A percentile compares a stretch with the other conserved stretches of the same genome.
These are phyloP conservation scores for Neoitamus cyanurus DNA, from an alignment of 2,888 invertebrate genomes.

Conservation along the genomic window DNA sequence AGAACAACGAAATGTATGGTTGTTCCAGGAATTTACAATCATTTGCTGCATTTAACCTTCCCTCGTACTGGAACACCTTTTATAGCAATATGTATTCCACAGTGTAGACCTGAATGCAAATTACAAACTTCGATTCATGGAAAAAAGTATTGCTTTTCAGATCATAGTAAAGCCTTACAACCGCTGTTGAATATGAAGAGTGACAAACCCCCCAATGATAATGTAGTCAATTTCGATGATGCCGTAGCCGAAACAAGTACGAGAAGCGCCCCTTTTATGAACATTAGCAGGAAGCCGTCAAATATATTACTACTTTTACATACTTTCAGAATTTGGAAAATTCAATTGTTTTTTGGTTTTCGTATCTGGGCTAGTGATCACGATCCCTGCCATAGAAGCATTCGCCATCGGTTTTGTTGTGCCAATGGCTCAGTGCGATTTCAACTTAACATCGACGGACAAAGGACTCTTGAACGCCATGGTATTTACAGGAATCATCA, in stretches of 20 bases:
- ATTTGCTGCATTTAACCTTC: too few species aligned
- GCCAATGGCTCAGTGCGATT: conserved; percentile 68
- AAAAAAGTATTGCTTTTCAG: too few species aligned
- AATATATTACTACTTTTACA: background rate
- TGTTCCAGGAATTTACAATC: too few species aligned
- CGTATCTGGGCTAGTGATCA: conserved; percentile 68
- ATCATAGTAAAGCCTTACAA: too few species aligned
- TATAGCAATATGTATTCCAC: too few species aligned
- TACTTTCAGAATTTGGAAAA: conserved; percentile 66
- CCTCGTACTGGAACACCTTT: too few species aligned
- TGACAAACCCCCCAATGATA: background rate
- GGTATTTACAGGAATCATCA: conserved; percentile 67
- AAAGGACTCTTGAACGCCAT: conserved; percentile 65
- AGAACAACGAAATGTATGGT: too few species aligned
- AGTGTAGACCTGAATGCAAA: too few species aligned
- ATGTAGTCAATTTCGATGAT: conserved; percentile 24
- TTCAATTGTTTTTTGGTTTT: conserved; percentile 68
- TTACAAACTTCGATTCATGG: too few species aligned
- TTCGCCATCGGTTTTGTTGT: conserved; percentile 69
- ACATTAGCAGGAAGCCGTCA: too few species aligned
- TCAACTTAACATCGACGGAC: conserved; percentile 62
- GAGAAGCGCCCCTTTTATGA: background rate
- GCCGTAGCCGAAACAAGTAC: conserved; percentile 48
- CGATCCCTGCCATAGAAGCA: conserved; percentile 66
- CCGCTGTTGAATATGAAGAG: too few species aligned